These are phyloP conservation scores for Columba guinea DNA, from an alignment of 2,797 vertebrate species.

Conservation along the genomic window DNA sequence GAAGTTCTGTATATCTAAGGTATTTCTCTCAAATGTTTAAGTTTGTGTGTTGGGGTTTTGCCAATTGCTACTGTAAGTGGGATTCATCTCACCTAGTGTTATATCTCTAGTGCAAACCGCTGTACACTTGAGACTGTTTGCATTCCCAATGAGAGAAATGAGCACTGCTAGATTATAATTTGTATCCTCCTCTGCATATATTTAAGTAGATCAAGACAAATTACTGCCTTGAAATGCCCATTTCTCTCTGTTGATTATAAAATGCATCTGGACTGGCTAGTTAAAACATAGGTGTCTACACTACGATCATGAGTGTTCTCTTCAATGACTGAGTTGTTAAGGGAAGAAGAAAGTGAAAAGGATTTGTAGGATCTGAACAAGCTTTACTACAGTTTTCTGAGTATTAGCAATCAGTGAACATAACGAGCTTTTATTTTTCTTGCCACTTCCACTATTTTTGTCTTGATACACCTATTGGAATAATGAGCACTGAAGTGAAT, in stretches of 20 bases:
- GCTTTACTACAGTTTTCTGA: not conserved
- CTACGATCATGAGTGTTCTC: not conserved
- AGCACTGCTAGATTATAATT: not conserved
- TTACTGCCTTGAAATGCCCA: not conserved
- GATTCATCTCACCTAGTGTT: not conserved
- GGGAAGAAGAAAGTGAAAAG: not conserved
- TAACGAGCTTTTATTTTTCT: constrained; percentile 23
- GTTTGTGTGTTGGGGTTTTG: not conserved
- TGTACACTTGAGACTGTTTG: not conserved
- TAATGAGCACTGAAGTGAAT: not conserved
- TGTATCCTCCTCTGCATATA: not conserved
- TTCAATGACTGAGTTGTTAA: not conserved
- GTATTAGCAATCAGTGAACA: not conserved
- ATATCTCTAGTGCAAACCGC: not conserved
- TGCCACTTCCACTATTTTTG: not conserved
- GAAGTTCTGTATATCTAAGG: not conserved
- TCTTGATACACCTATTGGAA: not conserved
- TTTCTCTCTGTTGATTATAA: not conserved
- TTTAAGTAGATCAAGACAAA: not conserved
- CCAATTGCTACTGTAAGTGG: not conserved
- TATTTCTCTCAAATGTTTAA: not conserved
- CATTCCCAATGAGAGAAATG: not conserved
- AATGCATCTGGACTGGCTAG: not conserved
- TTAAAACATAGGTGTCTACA: not conserved
- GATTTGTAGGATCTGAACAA: not conserved